Percentiles rank a stretch among this genome's conserved stretches.
Evolutionary conservation across 1,140 invertebrate genomes (phyloP).

Genomic region (Mamestra configurata): DNA sequence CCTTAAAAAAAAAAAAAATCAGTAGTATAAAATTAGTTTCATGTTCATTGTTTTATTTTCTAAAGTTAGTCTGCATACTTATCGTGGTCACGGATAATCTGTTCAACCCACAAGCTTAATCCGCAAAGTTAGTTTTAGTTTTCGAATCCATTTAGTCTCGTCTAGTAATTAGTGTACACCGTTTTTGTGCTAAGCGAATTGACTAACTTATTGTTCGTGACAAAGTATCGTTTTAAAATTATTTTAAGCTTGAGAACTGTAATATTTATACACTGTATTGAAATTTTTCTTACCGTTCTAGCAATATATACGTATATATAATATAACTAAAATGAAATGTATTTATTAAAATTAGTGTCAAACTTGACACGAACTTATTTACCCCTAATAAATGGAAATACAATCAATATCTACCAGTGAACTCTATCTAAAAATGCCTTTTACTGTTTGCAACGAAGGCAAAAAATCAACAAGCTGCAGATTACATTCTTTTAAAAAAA

Average conservation of each 20-base stretch:
- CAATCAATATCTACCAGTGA: too few species aligned
- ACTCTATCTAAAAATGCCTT: too few species aligned
- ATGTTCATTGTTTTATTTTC: not conserved
- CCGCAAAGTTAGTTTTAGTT: not conserved
- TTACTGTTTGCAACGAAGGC: not conserved
- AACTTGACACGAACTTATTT: too few species aligned
- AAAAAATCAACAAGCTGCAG: constrained; percentile 43
- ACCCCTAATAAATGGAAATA: too few species aligned
- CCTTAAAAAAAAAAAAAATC: too few species aligned
- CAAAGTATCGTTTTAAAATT: not conserved
- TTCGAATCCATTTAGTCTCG: not conserved
- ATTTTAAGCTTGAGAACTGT: not conserved
- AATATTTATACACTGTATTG: too few species aligned
- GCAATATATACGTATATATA: too few species aligned
- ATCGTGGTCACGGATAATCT: not conserved
- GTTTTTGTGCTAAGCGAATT: not conserved
- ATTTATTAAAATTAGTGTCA: too few species aligned
- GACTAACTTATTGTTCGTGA: not conserved
- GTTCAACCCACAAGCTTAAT: not conserved
- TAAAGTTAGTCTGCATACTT: not conserved
- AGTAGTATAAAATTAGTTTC: not conserved
- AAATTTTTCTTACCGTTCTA: too few species aligned
- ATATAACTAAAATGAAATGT: too few species aligned
- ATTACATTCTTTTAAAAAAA: not conserved
- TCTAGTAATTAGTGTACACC: not conserved